Base-by-base conservation (phyloP, 2,113 vertebrate genomes). In the Aphyosemion australe region DNA sequence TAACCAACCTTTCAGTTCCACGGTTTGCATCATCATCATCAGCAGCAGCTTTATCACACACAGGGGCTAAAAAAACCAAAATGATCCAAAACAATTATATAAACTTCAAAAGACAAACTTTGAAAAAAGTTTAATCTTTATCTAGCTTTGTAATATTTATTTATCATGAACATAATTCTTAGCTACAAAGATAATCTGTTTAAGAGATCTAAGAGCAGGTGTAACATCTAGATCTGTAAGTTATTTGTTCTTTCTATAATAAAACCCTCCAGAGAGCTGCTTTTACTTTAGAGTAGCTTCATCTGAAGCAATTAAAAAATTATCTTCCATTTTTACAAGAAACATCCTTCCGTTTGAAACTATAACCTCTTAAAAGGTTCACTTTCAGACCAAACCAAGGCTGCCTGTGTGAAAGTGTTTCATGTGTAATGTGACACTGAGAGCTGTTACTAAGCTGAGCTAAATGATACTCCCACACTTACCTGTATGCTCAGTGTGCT, bases 261-360 rank as follows among this genome's bases (percentile, higher is more conserved):
- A 32, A 48, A 69, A 26, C 49, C 10, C 65, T 70, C 49, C 53
- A 74, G 57, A 39, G 63, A n/a, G 14, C 37, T 52, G 51, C 21
- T 45, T 72, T 37, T 48, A 56, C 39, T n/a, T 32, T 37, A 37
- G 7, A 10, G 1, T 37, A 37, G 6, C 34, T 1, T 37, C 34
- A 37, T 47, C 31, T 2, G 18, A 61, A 69, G 64, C 49, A 70
- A 74, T 81, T 69, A 78, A 63, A 57, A 48, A 53, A 63, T 87
- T 84, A 73, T 84, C 76, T 32, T 79, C 74, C 14, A 80, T 56
- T 87, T 89, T 60, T 93, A 51, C 72, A 84, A 31, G 84, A 70
- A 16, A 74, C 21, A 9, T 69, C 71, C 88, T 85, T 8, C 52
- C 12, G 13, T 92, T 91, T 2, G 89, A 92, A 49, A 84, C 74